Percentiles rank a stretch among this genome's conserved stretches.
phyloP scores from a whole-genome alignment of 2,113 vertebrate species.

The Toxostoma redivivum region DNA sequence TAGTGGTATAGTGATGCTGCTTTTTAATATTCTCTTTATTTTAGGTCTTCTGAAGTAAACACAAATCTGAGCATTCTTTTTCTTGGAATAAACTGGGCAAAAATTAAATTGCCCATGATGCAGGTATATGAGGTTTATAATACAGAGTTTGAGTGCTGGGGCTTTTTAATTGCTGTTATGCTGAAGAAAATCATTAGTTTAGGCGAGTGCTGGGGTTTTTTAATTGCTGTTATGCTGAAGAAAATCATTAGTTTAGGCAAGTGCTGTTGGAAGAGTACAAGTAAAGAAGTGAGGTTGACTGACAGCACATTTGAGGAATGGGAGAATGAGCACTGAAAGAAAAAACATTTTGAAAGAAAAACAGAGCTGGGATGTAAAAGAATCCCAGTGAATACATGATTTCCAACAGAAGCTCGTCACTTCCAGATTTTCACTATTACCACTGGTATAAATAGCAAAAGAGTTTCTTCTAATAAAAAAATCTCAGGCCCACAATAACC shows the following conservation, averaged over 20 bases:
- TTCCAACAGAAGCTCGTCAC: background rate
- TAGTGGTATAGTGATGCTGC: background rate
- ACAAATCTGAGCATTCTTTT: background rate
- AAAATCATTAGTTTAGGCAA: background rate
- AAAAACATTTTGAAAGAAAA: background rate
- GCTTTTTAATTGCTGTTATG: background rate
- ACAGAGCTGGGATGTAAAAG: background rate
- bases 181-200: background rate
- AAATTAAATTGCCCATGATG: background rate
- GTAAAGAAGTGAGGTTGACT: background rate
- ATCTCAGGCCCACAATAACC: background rate
- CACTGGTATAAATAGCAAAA: background rate
- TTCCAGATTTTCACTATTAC: background rate
- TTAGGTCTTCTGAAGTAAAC: background rate
- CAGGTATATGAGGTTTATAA: background rate
- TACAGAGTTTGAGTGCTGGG: background rate
- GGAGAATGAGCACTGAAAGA: background rate
- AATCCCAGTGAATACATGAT: background rate
- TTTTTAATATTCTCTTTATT: background rate
- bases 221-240: background rate
- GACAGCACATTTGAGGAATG: background rate
- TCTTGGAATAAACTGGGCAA: background rate
- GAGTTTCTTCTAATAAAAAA: background rate
- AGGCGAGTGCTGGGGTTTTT: background rate
- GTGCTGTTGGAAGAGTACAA: background rate